phyloP scores from a whole-genome alignment of 2,797 vertebrate species.

The Microhierax caerulescens region DNA sequence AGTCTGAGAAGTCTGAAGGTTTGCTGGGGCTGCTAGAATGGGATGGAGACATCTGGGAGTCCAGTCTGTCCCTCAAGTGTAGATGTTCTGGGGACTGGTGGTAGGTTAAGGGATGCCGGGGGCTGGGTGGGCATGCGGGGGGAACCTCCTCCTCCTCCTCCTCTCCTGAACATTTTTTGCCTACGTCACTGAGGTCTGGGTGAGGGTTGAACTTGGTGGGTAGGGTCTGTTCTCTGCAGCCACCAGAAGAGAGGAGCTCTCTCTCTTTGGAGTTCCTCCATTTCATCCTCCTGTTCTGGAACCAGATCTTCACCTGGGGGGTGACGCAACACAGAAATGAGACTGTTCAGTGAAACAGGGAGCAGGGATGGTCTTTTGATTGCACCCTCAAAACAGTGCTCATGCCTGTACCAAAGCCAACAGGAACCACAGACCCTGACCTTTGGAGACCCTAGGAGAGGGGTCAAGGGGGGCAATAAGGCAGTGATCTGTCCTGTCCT shows the following conservation, averaged over 20 bases:
- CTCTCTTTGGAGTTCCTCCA: slow-evolving; percentile 97
- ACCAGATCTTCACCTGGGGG: slow-evolving; percentile 95
- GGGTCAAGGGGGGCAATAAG: rapidly evolving
- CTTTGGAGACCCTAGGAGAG: background rate
- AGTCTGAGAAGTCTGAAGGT: slow-evolving; percentile 94
- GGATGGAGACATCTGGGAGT: slow-evolving; percentile 76
- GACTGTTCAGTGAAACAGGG: rapidly evolving
- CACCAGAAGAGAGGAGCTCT: slow-evolving; percentile 93
- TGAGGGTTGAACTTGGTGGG: slow-evolving; percentile 96
- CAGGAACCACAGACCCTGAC: background rate
- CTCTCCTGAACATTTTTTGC: slow-evolving; percentile 86
- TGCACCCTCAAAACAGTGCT: too few species aligned
- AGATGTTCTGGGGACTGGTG: slow-evolving; percentile 66
- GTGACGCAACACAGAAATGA: background rate
- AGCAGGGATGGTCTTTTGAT: background rate
- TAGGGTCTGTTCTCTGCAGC: slow-evolving; percentile 93
- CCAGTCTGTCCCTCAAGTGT: slow-evolving; percentile 72
- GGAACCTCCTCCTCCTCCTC: slow-evolving; percentile 70
- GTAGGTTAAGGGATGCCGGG: slow-evolving; percentile 54
- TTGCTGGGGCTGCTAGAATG: slow-evolving; percentile 85
- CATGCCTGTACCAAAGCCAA: rapidly evolving
- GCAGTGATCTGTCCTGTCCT: rapidly evolving
- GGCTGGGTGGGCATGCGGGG: background rate
- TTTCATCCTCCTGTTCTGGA: slow-evolving; percentile 97
- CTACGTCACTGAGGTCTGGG: slow-evolving; percentile 95